A percentile compares a stretch with the other conserved stretches of the same genome.
phyloP scores from a whole-genome alignment of 2,113 vertebrate species.

The Gymnocephalus cernua region DNA sequence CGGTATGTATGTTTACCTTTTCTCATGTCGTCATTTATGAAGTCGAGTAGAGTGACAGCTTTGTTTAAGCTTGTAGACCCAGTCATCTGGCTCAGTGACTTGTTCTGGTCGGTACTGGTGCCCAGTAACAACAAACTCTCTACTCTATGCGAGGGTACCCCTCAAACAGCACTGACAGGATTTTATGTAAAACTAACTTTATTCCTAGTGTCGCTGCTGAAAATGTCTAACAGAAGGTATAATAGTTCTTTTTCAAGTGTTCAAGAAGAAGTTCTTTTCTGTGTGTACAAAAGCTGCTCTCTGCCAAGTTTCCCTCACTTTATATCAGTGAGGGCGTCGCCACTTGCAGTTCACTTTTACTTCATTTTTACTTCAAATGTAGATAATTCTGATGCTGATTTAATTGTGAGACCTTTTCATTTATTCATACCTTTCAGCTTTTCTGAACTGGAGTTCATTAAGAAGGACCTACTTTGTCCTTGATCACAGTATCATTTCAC shows the following conservation, averaged over 20 bases:
- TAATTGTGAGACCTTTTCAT: conserved; percentile 39
- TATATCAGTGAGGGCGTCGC: not conserved
- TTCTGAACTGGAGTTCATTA: conserved; percentile 50
- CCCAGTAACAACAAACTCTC: not conserved
- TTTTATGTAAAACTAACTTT: conserved; percentile 26
- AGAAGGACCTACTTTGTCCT: conserved; percentile 22
- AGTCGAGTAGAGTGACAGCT: not conserved
- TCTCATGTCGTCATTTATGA: not conserved
- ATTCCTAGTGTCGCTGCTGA: not conserved
- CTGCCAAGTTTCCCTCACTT: conserved; percentile 9
- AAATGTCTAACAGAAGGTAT: not conserved
- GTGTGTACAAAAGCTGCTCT: not conserved
- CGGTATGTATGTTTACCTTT: not conserved
- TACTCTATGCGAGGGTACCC: too few species aligned
- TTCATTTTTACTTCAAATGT: conserved; percentile 31
- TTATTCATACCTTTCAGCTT: conserved; percentile 50
- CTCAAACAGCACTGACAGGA: not conserved
- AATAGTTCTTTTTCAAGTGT: conserved; percentile 7
- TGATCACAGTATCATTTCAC: conserved; percentile 48
- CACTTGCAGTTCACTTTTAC: conserved; percentile 9
- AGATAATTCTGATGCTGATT: conserved; percentile 34
- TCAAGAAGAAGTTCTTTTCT: not conserved
- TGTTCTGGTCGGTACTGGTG: not conserved
- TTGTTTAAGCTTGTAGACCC: not conserved
- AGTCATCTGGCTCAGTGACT: not conserved